A percentile compares a stretch with the other conserved stretches of the same genome.
Conservation (phyloP, 2,797 vertebrate species). For the Sciurus vulgaris region DNA sequence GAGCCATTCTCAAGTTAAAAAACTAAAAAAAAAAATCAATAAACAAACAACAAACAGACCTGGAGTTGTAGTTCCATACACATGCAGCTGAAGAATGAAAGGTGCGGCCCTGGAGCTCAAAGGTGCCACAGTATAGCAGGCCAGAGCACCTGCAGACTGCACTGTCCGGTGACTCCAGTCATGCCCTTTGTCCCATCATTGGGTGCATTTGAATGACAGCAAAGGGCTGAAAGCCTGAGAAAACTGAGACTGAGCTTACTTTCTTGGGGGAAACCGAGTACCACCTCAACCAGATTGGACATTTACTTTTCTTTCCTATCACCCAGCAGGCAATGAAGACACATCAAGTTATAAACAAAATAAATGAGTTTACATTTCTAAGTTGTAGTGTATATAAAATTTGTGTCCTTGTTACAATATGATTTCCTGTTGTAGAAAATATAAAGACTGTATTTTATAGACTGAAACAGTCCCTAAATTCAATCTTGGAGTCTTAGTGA, state of each 20-base stretch:
- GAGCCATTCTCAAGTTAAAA: neutral
- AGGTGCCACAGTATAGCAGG: neutral
- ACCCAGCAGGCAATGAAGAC: neutral
- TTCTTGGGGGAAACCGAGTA: neutral
- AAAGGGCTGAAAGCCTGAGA: neutral
- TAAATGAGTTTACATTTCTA: constrained; percentile 31
- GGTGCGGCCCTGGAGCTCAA: neutral
- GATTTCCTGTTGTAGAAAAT: constrained; percentile 6
- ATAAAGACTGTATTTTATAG: constrained; percentile 51
- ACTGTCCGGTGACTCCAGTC: neutral
- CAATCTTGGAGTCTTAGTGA: constrained; percentile 50
- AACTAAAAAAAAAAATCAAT: too few species aligned
- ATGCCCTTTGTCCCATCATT: neutral
- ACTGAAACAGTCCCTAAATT: constrained; percentile 5
- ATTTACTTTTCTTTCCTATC: constrained; percentile 2
- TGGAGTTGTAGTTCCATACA: neutral
- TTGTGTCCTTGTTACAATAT: neutral
- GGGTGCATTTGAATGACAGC: neutral
- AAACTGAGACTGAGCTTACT: neutral
- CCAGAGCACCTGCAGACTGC: neutral
- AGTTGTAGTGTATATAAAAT: neutral
- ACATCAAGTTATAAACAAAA: constrained; percentile 19
- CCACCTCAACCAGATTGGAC: neutral
- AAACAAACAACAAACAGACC: neutral
- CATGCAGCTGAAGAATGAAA: neutral